phyloP scores from a whole-genome alignment of 2,888 invertebrate genomes.

The Pterostichus niger region DNA sequence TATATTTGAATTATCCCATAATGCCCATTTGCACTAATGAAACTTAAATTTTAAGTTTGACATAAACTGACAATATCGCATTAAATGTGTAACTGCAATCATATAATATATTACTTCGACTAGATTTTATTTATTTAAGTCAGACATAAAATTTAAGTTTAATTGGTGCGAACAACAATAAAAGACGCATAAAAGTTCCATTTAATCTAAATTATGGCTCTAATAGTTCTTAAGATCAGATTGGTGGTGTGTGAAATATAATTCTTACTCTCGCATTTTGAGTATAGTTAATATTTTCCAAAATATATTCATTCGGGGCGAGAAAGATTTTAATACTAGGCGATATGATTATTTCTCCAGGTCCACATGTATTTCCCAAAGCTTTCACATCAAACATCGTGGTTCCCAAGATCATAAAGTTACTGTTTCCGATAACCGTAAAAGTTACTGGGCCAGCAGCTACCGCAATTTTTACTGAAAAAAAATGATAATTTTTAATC shows the following conservation, averaged over 20 bases:
- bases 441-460: constrained; percentile 81
- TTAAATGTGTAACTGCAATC: too few relatives aligned
- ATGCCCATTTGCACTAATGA: too few relatives aligned
- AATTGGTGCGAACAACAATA: too few relatives aligned
- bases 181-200: too few relatives aligned
- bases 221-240: too few relatives aligned
- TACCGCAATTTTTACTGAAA: constrained; percentile 82
- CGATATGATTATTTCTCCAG: constrained; percentile 82
- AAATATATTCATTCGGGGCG: constrained; percentile 81
- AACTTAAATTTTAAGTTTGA: too few relatives aligned
- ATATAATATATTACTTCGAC: too few relatives aligned
- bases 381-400: constrained; percentile 82
- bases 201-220: too few relatives aligned
- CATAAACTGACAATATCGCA: too few relatives aligned
- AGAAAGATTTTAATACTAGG: constrained; percentile 77
- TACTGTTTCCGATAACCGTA: constrained; percentile 79
- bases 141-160: too few relatives aligned
- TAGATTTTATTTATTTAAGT: too few relatives aligned
- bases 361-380: constrained; percentile 78
- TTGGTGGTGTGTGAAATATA: background rate
- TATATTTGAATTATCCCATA: too few relatives aligned
- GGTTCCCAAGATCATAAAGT: constrained; percentile 82
- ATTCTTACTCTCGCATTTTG: background rate
- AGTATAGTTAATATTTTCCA: background rate
- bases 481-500: background rate